Evolutionary conservation across 2,113 vertebrate genomes (phyloP), one percentile per base, ranked within the genome.

Genomic region (Scortum barcoo): DNA sequence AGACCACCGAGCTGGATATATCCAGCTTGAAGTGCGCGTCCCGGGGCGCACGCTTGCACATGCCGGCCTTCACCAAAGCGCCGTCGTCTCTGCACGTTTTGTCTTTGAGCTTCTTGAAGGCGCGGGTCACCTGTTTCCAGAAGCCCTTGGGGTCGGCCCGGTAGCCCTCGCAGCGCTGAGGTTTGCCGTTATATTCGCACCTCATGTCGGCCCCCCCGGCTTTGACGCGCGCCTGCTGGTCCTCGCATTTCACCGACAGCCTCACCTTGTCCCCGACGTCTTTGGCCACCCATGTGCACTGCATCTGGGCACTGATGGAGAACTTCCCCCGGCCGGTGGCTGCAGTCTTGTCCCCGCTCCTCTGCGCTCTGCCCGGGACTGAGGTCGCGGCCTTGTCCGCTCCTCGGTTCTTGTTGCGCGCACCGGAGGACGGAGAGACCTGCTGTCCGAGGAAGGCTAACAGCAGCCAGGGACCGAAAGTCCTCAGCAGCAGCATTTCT

Each of bases 121-220:
- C 92, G 16, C 96, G 91, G 1, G 81, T 75, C 44, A 98, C 89
- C 85, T 98, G 97, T 54, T 95, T 97, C 97, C 97, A 98, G 79
- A 96, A 98, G 72, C 30, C 42, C 16, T 88, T 92, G 13, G 90
- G 81, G 48, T 95, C 87, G 74, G 88, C 60, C 13, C 5, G 33
- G 76, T 94, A 96, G 8, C 91, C 91, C 0, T 94, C 75, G 58
- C 98, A 99, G 0, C 78, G 67, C 0, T 91, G 84, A 4, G 97
- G 97, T 14, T 93, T 93, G 53, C 93, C 97, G 0, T 84, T 86
- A 91, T 96, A 99, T 4, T 93, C 74, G 2, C 98, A 99, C 54
- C 80, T 68, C 71, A 96, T 0, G 0, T 77, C 44, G 7, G 76
- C 56, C 5, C 30, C 7, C 19, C 76, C 90, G 6, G 81, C 78